These are phyloP conservation scores for Yoshiicerus persimilis DNA, from an alignment of 1,140 invertebrate genomes.

Conservation along the genomic window DNA sequence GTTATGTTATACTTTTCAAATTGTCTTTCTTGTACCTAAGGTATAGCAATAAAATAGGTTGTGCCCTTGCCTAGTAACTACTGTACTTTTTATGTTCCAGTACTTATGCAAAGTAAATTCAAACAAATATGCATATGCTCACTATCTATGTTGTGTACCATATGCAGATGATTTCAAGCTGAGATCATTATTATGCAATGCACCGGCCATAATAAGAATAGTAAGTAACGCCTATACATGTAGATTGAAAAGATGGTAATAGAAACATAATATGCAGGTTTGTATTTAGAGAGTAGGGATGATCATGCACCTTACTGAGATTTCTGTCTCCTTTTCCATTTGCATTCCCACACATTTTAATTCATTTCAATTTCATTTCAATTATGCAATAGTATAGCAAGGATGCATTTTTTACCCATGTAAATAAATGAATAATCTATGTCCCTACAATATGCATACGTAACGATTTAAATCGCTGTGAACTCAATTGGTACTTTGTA, in stretches of 20 bases:
- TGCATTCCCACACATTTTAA: conserved; percentile 13
- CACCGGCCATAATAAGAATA: background rate
- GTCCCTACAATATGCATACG: background rate
- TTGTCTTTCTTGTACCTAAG: background rate
- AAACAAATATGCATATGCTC: background rate
- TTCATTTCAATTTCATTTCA: background rate
- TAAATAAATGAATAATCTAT: background rate
- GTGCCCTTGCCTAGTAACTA: background rate
- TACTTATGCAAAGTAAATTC: background rate
- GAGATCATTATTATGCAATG: conserved; percentile 1
- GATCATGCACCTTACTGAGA: background rate
- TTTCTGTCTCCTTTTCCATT: background rate
- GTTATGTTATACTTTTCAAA: background rate
- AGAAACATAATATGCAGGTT: background rate
- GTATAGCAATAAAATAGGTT: background rate
- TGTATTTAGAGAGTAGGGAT: background rate
- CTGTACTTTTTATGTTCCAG: background rate
- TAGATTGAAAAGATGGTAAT: background rate
- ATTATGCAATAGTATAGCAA: background rate
- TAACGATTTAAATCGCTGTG: background rate
- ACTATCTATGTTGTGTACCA: background rate
- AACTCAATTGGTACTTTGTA: background rate
- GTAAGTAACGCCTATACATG: background rate
- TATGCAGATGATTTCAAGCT: background rate
- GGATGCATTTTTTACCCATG: background rate